Conservation (phyloP, 2,888 invertebrate genomes). For the Drosophila bunnanda region DNA sequence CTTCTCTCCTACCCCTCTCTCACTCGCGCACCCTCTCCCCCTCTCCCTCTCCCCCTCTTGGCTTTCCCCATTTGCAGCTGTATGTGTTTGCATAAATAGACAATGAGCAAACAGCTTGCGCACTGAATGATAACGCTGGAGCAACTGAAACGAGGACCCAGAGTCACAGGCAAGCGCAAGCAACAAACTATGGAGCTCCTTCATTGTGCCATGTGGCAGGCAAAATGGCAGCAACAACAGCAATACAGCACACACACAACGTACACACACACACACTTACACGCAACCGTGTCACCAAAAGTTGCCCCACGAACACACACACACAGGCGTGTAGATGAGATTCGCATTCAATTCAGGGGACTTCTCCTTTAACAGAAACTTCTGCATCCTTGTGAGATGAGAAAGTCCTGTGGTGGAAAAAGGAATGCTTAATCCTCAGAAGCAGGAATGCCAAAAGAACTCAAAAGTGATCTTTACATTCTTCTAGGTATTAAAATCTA, state of each 20-base stretch:
- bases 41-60: not conserved
- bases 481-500: not conserved
- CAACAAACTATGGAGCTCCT: conserved; percentile 35
- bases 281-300: conserved; percentile 66
- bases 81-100: conserved; percentile 79
- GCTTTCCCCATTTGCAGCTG: conserved; percentile 34
- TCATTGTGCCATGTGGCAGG: conserved; percentile 72
- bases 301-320: conserved; percentile 37
- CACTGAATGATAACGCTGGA: conserved; percentile 77
- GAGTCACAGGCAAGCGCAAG: conserved; percentile 26
- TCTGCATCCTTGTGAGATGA: conserved; percentile 31
- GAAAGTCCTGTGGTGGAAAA: not conserved
- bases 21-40: not conserved
- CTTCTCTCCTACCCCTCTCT: not conserved
- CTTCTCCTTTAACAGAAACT: conserved; percentile 33
- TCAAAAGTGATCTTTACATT: not conserved
- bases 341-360: conserved; percentile 30
- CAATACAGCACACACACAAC: conserved; percentile 32
- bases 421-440: conserved; percentile 9
- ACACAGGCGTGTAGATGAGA: not conserved
- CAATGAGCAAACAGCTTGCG: conserved; percentile 81
- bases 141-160: conserved; percentile 56
- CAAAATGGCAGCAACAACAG: conserved; percentile 57
- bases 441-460: not conserved
- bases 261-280: conserved; percentile 32